phyloP scores from a whole-genome alignment of 2,113 vertebrate species.

The Corapipo altera region DNA sequence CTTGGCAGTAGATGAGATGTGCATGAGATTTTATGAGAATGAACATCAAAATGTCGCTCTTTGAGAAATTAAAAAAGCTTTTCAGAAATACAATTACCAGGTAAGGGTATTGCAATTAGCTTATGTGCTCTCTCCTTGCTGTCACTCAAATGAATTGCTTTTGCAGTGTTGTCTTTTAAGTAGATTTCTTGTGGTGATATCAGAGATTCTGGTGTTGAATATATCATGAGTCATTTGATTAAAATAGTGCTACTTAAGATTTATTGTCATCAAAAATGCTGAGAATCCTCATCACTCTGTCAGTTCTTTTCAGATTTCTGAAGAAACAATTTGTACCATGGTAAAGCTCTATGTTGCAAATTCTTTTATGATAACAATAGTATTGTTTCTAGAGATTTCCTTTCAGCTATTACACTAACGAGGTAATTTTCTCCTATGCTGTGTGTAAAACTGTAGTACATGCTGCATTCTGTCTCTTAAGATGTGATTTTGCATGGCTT shows the following conservation, averaged over 20 bases:
- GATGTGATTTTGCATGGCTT: background rate
- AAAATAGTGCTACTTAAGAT: slow-evolving; percentile 48
- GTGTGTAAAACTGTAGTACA: background rate
- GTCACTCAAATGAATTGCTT: background rate
- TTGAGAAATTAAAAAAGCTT: background rate
- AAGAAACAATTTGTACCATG: background rate
- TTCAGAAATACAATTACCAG: background rate
- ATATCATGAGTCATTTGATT: slow-evolving; percentile 52
- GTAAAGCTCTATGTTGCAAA: background rate
- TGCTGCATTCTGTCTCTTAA: background rate
- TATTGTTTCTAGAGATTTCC: background rate
- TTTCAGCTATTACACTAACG: background rate
- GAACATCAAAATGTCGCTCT: background rate
- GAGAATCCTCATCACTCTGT: slow-evolving; percentile 23
- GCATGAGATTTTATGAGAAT: background rate
- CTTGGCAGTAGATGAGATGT: background rate
- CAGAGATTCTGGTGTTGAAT: slow-evolving; percentile 25
- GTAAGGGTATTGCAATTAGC: background rate
- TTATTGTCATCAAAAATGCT: slow-evolving; percentile 22
- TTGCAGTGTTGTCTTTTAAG: slow-evolving; percentile 14
- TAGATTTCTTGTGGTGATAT: background rate
- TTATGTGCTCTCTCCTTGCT: background rate
- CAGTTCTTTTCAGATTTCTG: background rate
- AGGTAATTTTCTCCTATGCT: background rate
- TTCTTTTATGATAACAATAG: background rate